Base-by-base conservation (phyloP, 2,888 invertebrate species). In the Erebia ligea region DNA sequence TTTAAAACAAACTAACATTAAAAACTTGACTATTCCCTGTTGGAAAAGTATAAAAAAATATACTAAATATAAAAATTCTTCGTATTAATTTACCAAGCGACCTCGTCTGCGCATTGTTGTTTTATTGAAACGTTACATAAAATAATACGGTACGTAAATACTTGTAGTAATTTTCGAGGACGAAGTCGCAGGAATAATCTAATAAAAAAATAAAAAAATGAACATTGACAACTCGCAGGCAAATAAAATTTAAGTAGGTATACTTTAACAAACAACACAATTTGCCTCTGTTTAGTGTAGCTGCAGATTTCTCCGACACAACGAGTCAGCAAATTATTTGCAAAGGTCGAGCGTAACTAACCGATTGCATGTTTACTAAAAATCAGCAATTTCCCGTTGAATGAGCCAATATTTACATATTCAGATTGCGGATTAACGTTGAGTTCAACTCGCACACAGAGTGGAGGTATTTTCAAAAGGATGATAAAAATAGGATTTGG, bases 301-400 rank as follows among this genome's bases (percentile, higher is more conserved):
- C 2, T 59, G 13, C 21, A 17, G 13, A 59, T 17, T 17, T 34
- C 15, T 10, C 40, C 17, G 0, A 59, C 2, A 4, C 25, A 25
- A 25, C 25, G 21, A 75, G 76, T 81, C 80, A 80, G 59, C 40
- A 25, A 57, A 57, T 77, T 76, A 69, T 79, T 80, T 72, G 78
- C 25, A 45, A 77, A 75, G 82, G 75, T 65, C 73, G 69, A 64
- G 78, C 77, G 69, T 76, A 80, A 81, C 82, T 84, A 82, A 84
- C 79, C 78, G 77, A 82, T 78, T 83, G 79, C 82, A 82, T 84
- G 79, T 80, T 82, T 81, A 79, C 83, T 81, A 77, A 75, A 74
- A 77, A 75, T 77, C 72, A 69, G 66, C 73, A 69, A 72, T 70
- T 71, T 73, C 74, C 68, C 67, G 74, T 74, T 74, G 73, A 77